Base-by-base conservation (phyloP, 2,888 invertebrate species). In the Sepioteuthis lessoniana region DNA sequence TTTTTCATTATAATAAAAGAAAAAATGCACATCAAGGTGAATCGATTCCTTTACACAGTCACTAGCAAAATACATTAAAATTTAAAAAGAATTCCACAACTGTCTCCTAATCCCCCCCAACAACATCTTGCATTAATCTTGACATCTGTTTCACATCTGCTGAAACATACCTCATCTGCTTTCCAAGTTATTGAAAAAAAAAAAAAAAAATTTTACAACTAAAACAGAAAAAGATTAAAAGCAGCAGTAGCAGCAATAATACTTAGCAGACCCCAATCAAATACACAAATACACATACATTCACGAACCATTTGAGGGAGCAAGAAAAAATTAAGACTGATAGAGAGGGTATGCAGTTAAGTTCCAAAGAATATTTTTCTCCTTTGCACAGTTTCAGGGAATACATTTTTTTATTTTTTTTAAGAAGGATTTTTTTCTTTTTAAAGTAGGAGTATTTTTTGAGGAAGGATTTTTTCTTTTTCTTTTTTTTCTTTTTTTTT, bases 81-180 rank as follows among this genome's bases (percentile, higher is more conserved):
- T 16, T 10, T n/a, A 76, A 76, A n/a, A 76, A 76, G n/a, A 35
- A 76, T 76, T 76, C 10, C n/a, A 76, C 35, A 35, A n/a, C n/a
- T 35, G 76, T 76, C 76, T n/a, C n/a, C 3, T 16, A 31, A 42
- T 42, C n/a, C 76, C 76, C 76, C n/a, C n/a, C n/a, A n/a, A n/a
- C n/a, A n/a, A 76, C n/a, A 76, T n/a, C 76, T n/a, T 76, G 76
- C 76, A 76, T 76, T 76, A n/a, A 76, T 76, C 76, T n/a, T n/a
- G 76, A 76, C 76, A 76, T 76, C 76, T n/a, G 76, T 35, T 76
- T n/a, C 76, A 35, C 76, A 76, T 76, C 16, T 16, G 76, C n/a
- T 76, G 76, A 76, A 35, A 76, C 76, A 35, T 76, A 60, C 60
- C 60, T 60, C 60, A 76, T 76, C 76, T 76, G 76, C 76, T 76